Evolutionary conservation across 2,113 vertebrate genomes (phyloP), one percentile per base, ranked within the genome.

Genomic region (Carassius carassius): DNA sequence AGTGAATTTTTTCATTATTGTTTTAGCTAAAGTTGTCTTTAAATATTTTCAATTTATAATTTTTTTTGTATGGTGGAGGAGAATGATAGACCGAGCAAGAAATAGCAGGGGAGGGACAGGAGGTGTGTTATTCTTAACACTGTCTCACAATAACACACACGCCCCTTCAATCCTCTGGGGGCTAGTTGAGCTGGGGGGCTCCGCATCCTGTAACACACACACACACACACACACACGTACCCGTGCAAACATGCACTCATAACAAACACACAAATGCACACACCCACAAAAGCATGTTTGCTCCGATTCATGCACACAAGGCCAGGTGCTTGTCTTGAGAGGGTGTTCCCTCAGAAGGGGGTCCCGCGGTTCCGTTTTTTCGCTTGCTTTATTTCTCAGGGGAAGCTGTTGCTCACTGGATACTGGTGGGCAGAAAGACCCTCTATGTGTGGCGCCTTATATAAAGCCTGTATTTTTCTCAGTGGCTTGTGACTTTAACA

Each of bases 391-490:
- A 63, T 87, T 89, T 89, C 90, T 17, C 86, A 86, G 89, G 86
- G 90, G 87, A 84, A 6, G 14, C 44, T 72, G 75, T 21, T 70
- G 81, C 41, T 11, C 82, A 21, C 6, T 86, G 72, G 70, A 63
- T 79, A 77, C 75, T 37, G 16, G 74, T 32, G 78, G 44, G 23
- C 47, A 51, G 44, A 85, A 60, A 84, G 82, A 79, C 69, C 41
- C 67, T n/a, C 19, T 3, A 49, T 70, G n/a, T 62, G 58, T 13
- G 85, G 81, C 37, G 3, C 84, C 78, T 92, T 86, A 91, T 91
- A 90, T 91, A 85, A 84, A 87, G 51, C 51, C 54, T 81, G 70
- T 92, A 90, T 93, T 93, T 92, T 92, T 92, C 89, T 93, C 90
- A 93, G 78, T 89, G 90, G 90, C 86, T 89, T 91, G 92, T 93